Base-by-base conservation (phyloP, 2,888 invertebrate genomes). In the Callyntrura sp. region DNA sequence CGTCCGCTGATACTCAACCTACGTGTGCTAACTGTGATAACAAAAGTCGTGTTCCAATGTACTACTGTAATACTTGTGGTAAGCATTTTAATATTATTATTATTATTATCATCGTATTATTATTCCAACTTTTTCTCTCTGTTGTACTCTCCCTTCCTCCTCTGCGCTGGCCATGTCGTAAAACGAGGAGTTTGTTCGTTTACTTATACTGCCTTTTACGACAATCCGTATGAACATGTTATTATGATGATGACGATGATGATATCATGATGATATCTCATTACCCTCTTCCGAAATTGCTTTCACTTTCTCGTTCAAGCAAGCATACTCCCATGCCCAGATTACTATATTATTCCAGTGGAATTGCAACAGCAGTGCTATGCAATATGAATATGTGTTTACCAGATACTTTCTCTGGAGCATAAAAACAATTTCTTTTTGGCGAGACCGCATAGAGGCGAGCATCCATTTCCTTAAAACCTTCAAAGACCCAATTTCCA, bases 21-120 rank as follows among this genome's bases (percentile, higher is more conserved):
- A 96, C 96, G 6, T 97, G 97, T 95, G 97, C 97, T 91, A 97
- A 97, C 94, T 97, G 97, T 94, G 97, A 97, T 94, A 93, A 94
- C 91, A 97, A 97, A 93, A 96, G 96, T 94, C 95, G 96, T 91
- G 94, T 95, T 89, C 96, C 96, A 88, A 97, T 97, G 97, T 97
- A 95, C 94, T 97, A 97, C 95, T 97, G 97, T 95, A 97, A 96
- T 94, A 97, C 97, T 76, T 97, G 97, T 94, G 96, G 96, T 96
- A 95, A 94, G 94, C 70, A 55, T 62, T 82, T 88, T 57, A 55
- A 4, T 88, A 17, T 23, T 88, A 73, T 62, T 76, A 73, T 86
- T 78, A 78, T 57, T 57, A 57, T 17, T 14, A 57, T 8, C 20
- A 57, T 11, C n/a, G n/a, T n/a, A n/a, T n/a, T n/a, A n/a, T n/a